These are phyloP conservation scores for Drosophila sp. DNA, from an alignment of 1,140 invertebrate species.

Conservation along the genomic window DNA sequence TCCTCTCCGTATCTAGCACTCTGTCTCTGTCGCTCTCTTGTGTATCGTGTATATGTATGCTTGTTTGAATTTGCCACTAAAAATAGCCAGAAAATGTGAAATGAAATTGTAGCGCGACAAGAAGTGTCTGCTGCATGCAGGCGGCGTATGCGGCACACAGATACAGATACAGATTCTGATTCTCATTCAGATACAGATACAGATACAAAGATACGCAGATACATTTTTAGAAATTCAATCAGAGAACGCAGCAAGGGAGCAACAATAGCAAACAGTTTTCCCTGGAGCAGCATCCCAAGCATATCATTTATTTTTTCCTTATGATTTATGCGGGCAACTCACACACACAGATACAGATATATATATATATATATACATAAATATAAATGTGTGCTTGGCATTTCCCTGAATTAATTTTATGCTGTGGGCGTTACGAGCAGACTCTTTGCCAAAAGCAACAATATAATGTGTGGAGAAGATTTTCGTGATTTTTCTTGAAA, in stretches of 20 bases:
- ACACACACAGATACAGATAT: conserved; percentile 18
- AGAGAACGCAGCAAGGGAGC: conserved; percentile 54
- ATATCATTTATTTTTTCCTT: conserved; percentile 11
- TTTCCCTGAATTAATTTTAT: conserved; percentile 34
- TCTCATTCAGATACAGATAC: conserved; percentile 18
- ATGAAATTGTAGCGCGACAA: conserved; percentile 69
- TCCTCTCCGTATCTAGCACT: no score
- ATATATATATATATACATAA: background rate
- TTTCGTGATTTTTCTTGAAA: conserved; percentile 29
- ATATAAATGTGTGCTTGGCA: conserved; percentile 14
- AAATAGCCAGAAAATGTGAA: conserved; percentile 73
- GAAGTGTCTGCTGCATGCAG: conserved; percentile 57
- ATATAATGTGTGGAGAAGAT: conserved; percentile 66
- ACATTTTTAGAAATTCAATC: conserved; percentile 78
- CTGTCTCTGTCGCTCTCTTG: conserved; percentile 9
- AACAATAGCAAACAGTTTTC: conserved; percentile 8
- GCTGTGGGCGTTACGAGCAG: conserved; percentile 34
- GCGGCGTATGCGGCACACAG: conserved; percentile 32
- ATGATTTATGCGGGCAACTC: conserved; percentile 49
- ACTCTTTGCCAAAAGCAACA: conserved; percentile 43
- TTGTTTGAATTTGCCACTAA: conserved; percentile 58
- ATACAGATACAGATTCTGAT: no score
- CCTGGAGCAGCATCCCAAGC: conserved; percentile 39
- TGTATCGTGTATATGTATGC: conserved; percentile 51
- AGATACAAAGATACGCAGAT: conserved; percentile 27